phyloP scores from a whole-genome alignment of 2,888 invertebrate genomes.

The Troides oblongomaculatus region DNA sequence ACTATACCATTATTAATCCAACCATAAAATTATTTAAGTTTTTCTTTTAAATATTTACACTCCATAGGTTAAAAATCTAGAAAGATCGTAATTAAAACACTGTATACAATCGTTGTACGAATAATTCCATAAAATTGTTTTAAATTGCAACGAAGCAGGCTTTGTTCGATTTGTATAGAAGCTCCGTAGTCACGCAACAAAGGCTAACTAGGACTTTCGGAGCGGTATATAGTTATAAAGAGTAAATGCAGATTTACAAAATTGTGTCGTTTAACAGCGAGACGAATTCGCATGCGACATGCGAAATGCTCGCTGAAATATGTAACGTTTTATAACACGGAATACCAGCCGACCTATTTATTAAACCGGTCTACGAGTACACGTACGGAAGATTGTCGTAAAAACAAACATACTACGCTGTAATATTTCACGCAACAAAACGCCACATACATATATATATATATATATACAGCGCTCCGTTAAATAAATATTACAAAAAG shows the following conservation, averaged over 20 bases:
- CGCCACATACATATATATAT: neutral
- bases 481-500: neutral
- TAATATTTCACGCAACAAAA: slow-evolving; percentile 10
- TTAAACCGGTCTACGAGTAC: slow-evolving; percentile 22
- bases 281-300: slow-evolving; percentile 26
- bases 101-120: neutral
- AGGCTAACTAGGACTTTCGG: slow-evolving; percentile 13
- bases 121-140: slow-evolving; percentile 7
- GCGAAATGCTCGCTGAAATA: slow-evolving; percentile 23
- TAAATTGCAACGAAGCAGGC: slow-evolving; percentile 9
- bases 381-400: slow-evolving; percentile 28
- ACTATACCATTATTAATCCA: neutral
- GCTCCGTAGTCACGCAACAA: slow-evolving; percentile 12
- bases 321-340: slow-evolving; percentile 8
- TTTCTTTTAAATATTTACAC: neutral
- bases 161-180: slow-evolving; percentile 16
- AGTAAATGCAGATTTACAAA: slow-evolving; percentile 9
- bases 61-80: neutral
- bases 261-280: neutral
- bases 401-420: slow-evolving; percentile 13
- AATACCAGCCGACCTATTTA: slow-evolving; percentile 26
- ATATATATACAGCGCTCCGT: neutral
- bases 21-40: neutral
- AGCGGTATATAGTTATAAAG: slow-evolving; percentile 11
- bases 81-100: neutral